Percentiles rank a stretch among this genome's conserved stretches.
Conservation (phyloP, 2,888 invertebrate genomes). For the Onthophagus sagittarius region DNA sequence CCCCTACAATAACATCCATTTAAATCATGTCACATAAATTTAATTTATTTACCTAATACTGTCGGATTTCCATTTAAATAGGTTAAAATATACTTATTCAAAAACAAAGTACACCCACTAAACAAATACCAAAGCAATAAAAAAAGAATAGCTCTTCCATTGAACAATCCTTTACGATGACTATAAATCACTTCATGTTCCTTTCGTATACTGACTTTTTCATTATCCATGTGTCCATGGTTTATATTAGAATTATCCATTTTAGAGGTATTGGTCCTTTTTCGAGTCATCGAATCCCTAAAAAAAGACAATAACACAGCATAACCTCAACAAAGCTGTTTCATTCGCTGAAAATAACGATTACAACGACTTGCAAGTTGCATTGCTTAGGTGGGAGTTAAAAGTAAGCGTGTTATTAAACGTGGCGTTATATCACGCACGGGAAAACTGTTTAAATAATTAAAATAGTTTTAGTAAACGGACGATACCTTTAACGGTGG, state of each 20-base stretch:
- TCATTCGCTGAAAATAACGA: neutral
- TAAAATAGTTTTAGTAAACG: neutral
- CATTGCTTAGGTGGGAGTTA: neutral
- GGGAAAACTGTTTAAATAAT: no score
- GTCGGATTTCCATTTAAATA: slow-evolving; percentile 70
- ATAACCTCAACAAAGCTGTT: neutral
- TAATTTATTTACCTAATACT: slow-evolving; percentile 57
- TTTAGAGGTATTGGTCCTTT: neutral
- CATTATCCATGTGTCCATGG: neutral
- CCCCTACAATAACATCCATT: slow-evolving; percentile 51
- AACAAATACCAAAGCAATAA: slow-evolving; percentile 71
- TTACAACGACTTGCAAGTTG: neutral
- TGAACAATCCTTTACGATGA: slow-evolving; percentile 50
- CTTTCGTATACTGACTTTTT: slow-evolving; percentile 14
- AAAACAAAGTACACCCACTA: slow-evolving; percentile 71
- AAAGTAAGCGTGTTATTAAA: neutral
- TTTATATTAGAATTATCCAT: neutral
- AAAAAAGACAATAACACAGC: neutral
- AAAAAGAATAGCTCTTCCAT: slow-evolving; percentile 59
- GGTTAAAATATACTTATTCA: slow-evolving; percentile 73
- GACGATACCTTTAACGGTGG: neutral
- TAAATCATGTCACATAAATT: neutral
- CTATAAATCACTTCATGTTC: slow-evolving; percentile 16
- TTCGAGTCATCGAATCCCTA: neutral
- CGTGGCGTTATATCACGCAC: no score